phyloP scores from a whole-genome alignment of 2,888 invertebrate genomes.

The Stegana nigrithorax region DNA sequence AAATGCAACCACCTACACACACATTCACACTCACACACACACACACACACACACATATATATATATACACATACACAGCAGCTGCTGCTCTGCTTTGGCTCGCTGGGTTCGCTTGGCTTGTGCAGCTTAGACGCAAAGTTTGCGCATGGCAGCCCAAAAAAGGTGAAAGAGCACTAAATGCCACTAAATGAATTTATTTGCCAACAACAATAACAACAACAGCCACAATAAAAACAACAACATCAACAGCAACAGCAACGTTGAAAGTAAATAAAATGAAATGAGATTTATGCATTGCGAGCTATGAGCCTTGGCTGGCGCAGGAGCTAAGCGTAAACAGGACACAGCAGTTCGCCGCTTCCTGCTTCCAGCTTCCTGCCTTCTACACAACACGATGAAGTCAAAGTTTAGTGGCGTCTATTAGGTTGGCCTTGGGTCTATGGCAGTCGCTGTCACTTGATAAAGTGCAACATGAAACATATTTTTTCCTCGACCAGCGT shows the following conservation, averaged over 20 bases:
- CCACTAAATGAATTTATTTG: constrained; percentile 64
- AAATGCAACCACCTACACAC: constrained; percentile 5
- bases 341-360: not conserved
- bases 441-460: constrained; percentile 2
- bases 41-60: not conserved
- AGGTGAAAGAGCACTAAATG: constrained; percentile 62
- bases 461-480: constrained; percentile 11
- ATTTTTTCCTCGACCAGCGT: too few relatives aligned
- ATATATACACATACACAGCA: not conserved
- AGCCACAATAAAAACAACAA: constrained; percentile 8
- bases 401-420: too few relatives aligned
- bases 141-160: constrained; percentile 41
- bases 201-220: constrained; percentile 28
- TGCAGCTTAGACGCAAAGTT: too few relatives aligned
- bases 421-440: too few relatives aligned
- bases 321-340: not conserved
- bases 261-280: constrained; percentile 62
- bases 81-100: not conserved
- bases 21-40: not conserved
- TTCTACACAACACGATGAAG: too few relatives aligned
- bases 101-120: too few relatives aligned
- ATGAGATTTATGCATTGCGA: constrained; percentile 63
- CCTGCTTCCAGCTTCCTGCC: too few relatives aligned
- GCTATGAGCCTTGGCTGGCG: too few relatives aligned
- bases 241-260: constrained; percentile 16